phyloP scores from a whole-genome alignment of 2,888 invertebrate species.

The Lymantria monacha region DNA sequence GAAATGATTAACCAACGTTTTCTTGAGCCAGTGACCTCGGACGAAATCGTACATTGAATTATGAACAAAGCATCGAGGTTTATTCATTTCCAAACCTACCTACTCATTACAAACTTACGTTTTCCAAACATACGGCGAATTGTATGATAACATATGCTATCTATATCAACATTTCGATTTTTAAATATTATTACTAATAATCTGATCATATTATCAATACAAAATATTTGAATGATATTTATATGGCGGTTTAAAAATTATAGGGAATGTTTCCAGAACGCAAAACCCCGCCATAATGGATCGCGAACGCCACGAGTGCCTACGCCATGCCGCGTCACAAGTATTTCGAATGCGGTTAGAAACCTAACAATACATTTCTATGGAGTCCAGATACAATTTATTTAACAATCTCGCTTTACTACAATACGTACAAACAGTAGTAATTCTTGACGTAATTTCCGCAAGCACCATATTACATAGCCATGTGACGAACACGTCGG shows the following conservation, averaged over 20 bases:
- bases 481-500: constrained; percentile 80
- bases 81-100: constrained; percentile 37
- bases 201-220: not conserved
- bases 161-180: not conserved
- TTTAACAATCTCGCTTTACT: constrained; percentile 57
- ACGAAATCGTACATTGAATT: constrained; percentile 60
- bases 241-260: not conserved
- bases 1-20: constrained; percentile 68
- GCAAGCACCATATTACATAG: constrained; percentile 69
- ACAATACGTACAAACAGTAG: constrained; percentile 42
- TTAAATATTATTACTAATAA: not conserved
- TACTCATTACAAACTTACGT: constrained; percentile 30
- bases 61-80: constrained; percentile 59
- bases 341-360: constrained; percentile 26
- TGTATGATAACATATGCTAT: not conserved
- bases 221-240: not conserved
- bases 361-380: constrained; percentile 22
- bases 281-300: constrained; percentile 69
- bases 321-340: constrained; percentile 50
- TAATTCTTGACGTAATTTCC: constrained; percentile 60
- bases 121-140: not conserved
- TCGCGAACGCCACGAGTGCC: constrained; percentile 72
- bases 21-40: constrained; percentile 70
- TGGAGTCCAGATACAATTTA: constrained; percentile 32
- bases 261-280: constrained; percentile 34